phyloP scores from a whole-genome alignment of 2,797 vertebrate species.

The Enteromius radiatus region DNA sequence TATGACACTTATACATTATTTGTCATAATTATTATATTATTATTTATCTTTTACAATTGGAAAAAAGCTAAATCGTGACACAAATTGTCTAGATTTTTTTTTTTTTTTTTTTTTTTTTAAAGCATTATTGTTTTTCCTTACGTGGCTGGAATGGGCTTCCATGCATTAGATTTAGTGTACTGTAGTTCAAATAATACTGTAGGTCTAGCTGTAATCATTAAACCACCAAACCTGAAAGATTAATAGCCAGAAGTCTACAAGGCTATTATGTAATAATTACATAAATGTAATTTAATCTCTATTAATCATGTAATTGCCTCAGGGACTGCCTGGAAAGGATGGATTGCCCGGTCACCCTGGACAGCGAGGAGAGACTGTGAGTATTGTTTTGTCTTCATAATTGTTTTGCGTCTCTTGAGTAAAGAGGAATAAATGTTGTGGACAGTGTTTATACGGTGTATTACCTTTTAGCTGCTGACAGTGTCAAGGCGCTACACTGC shows the following conservation, averaged over 20 bases:
- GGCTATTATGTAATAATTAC: neutral
- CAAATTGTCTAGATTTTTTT: neutral
- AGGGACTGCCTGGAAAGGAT: conserved; percentile 97
- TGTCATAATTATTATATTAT: neutral
- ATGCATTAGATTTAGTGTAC: neutral
- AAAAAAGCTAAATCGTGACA: neutral
- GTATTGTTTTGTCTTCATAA: conserved; percentile 70
- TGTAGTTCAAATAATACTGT: neutral
- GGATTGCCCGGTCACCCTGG: conserved; percentile 96
- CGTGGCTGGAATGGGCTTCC: neutral
- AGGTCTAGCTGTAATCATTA: neutral
- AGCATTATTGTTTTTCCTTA: neutral
- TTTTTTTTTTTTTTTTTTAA: neutral
- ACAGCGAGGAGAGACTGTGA: conserved; percentile 96
- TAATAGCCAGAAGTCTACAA: neutral
- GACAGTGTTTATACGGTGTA: neutral
- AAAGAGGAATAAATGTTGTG: conserved; percentile 1
- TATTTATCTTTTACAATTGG: neutral
- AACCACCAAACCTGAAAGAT: neutral
- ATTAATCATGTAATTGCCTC: conserved; percentile 60
- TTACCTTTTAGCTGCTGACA: conserved; percentile 17
- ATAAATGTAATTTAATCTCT: neutral
- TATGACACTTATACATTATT: neutral
- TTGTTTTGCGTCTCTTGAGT: conserved; percentile 82
- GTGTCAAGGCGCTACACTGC: neutral